Base-by-base conservation (phyloP, 2,888 invertebrate species). In the Rambutsinella grinnellia region DNA sequence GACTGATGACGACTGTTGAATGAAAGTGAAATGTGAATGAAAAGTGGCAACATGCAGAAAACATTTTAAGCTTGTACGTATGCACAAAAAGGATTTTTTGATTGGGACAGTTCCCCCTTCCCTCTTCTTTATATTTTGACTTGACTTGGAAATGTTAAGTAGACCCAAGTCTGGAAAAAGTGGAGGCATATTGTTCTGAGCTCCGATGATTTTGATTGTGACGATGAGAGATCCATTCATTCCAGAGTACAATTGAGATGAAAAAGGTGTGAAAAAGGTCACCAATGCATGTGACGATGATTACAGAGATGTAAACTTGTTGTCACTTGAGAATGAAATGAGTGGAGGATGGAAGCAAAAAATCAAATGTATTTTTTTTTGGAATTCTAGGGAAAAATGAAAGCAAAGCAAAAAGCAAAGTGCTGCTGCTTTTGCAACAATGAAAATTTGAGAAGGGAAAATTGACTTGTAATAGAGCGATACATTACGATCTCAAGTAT, bases 391-490 rank as follows among this genome's bases (percentile, higher is more conserved):
- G n/a, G n/a, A n/a, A n/a, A n/a, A n/a, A n/a, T n/a, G n/a, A n/a
- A n/a, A n/a, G n/a, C n/a, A 53, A 3, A 19, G 53, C 19, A 13
- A 53, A 53, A 17, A 13, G 53, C 13, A 53, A 21, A 53, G 19
- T 26, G 46, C 6, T 8, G 24, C 28, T 61, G 17, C 47, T 26
- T 26, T 26, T 47, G 28, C n/a, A n/a, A n/a, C n/a, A n/a, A 53
- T 51, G 63, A 63, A 63, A 63, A 63, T 53, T 28, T 15, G 27
- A 28, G 27, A 49, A 36, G 63, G 49, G 56, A 57, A 71, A 71
- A 71, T 71, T 71, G 63, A 71, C 71, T 62, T 71, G 71, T 71
- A 63, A 71, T 71, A 63, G 49, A 51, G 46, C 47, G 57, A 62
- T 71, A 63, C 71, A 63, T 63, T 63, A 27, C 53, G n/a, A n/a